Evolutionary conservation across 2,113 vertebrate genomes (phyloP).

Genomic region (Acrocephalus arundinaceus): DNA sequence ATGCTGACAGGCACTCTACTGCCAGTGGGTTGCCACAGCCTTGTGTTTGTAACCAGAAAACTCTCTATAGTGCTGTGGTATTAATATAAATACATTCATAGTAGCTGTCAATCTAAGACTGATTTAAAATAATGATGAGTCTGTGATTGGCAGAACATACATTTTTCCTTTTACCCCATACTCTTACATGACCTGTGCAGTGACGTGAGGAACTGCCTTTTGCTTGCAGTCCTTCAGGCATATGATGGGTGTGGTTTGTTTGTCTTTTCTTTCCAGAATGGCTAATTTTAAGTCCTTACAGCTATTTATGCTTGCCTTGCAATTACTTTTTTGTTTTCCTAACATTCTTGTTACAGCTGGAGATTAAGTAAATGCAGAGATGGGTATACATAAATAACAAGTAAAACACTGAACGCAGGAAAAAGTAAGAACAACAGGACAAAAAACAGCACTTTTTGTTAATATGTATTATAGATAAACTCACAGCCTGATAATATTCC

Average conservation of each 20-base stretch:
- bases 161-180: background rate
- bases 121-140: background rate
- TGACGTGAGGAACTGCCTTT: background rate
- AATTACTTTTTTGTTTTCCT: background rate
- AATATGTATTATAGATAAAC: background rate
- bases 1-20: background rate
- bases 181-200: background rate
- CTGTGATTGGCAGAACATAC: background rate
- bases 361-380: background rate
- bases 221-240: background rate
- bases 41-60: background rate
- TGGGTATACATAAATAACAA: background rate
- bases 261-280: background rate
- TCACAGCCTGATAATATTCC: background rate
- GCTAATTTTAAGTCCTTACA: background rate
- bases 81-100: background rate
- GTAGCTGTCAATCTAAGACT: background rate
- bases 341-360: background rate
- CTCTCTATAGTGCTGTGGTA: background rate
- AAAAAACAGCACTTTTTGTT: background rate
- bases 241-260: background rate
- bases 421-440: background rate
- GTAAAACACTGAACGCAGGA: background rate
- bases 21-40: background rate
- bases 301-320: background rate